Evolutionary conservation across 2,888 invertebrate species (phyloP).

Genomic region (Sinelater perroti): DNA sequence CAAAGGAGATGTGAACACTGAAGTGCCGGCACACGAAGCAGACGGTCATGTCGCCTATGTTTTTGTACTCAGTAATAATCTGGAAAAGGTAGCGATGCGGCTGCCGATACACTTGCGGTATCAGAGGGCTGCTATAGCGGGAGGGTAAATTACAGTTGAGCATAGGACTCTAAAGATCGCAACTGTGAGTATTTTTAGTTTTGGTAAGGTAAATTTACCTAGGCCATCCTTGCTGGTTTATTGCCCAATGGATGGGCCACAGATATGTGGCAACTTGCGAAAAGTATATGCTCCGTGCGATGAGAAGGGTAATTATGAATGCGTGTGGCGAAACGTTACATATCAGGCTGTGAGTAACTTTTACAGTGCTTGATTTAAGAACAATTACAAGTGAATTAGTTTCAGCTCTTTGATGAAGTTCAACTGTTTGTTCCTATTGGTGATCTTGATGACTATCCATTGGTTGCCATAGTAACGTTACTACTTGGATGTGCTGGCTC

Average conservation of each 20-base stretch:
- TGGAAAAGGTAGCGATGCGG: conserved; percentile 52
- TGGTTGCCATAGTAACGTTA: conserved; percentile 58
- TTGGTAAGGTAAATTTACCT: conserved; percentile 49
- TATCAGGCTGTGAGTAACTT: conserved; percentile 59
- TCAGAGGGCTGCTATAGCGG: conserved; percentile 60
- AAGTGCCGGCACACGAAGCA: conserved; percentile 58
- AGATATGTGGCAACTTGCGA: conserved; percentile 51
- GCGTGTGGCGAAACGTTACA: conserved; percentile 59
- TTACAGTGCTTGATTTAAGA: too few relatives aligned
- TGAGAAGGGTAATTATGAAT: conserved; percentile 46
- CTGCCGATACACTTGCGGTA: conserved; percentile 63
- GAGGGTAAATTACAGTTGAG: conserved; percentile 54
- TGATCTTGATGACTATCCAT: conserved; percentile 59
- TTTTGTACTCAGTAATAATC: conserved; percentile 51
- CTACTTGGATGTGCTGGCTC: conserved; percentile 61
- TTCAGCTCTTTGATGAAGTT: conserved; percentile 56
- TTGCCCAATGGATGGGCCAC: conserved; percentile 48
- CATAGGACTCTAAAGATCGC: neutral
- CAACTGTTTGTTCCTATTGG: conserved; percentile 61
- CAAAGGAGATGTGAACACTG: conserved; percentile 58
- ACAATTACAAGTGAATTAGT: conserved; percentile 56
- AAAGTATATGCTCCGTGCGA: conserved; percentile 58
- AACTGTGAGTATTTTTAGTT: conserved; percentile 20
- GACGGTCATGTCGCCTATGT: conserved; percentile 54
- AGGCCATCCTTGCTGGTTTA: conserved; percentile 55